phyloP scores from a whole-genome alignment of 2,888 invertebrate genomes.

The Allolobophora icterica region DNA sequence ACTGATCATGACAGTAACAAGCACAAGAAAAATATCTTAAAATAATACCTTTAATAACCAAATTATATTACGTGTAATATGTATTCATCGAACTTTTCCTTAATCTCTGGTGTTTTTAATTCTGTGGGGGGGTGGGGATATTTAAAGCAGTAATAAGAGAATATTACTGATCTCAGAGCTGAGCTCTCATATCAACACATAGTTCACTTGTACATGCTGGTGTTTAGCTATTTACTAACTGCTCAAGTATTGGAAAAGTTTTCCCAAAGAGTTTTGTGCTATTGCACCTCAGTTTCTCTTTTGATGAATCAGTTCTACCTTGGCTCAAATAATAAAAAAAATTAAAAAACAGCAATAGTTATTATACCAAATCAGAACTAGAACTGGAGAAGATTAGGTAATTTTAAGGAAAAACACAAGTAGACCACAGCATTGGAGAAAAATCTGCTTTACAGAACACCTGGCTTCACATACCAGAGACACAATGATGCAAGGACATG shows the following conservation, averaged over 20 bases:
- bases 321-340: not conserved
- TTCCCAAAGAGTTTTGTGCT: not conserved
- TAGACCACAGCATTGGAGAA: not conserved
- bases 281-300: no score
- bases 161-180: not conserved
- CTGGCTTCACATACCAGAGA: not conserved
- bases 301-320: not conserved
- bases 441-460: not conserved
- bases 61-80: no score
- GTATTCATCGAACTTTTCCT: not conserved
- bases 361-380: not conserved
- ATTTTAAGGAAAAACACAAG: no score
- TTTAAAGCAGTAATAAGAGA: not conserved
- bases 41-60: no score
- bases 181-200: not conserved
- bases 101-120: not conserved
- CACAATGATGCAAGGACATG: not conserved
- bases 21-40: not conserved
- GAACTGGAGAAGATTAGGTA: not conserved
- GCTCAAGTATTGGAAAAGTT: not conserved
- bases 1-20: not conserved
- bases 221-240: not conserved
- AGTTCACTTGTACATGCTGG: not conserved
- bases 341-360: not conserved
- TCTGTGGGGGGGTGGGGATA: not conserved